phyloP scores from a whole-genome alignment of 2,888 invertebrate genomes.

The Dasypolia templi region DNA sequence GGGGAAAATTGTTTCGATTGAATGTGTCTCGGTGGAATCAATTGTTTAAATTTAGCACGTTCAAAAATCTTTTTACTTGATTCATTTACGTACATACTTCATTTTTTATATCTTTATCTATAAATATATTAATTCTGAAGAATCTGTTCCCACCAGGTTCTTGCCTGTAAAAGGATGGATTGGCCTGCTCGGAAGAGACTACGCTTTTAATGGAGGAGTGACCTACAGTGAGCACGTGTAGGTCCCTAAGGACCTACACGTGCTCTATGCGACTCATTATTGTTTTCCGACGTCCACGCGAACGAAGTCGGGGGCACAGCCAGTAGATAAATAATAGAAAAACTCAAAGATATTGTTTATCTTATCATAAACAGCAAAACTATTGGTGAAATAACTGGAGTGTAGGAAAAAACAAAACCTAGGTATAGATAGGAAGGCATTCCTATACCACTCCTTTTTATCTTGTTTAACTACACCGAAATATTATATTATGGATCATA shows the following conservation, averaged over 20 bases:
- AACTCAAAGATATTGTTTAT: not conserved
- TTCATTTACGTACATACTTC: not conserved
- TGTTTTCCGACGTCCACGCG: no score
- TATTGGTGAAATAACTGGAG: not conserved
- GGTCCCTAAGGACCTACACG: no score
- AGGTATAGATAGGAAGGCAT: not conserved
- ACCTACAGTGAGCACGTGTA: no score
- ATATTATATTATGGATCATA: no score
- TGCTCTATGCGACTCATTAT: no score
- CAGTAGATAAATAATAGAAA: no score
- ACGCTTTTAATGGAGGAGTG: no score
- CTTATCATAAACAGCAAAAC: no score
- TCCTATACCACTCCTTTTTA: not conserved
- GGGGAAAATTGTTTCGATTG: conserved; percentile 11
- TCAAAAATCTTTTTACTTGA: not conserved
- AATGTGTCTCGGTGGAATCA: not conserved
- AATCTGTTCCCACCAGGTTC: no score
- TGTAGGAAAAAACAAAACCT: not conserved
- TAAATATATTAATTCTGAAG: not conserved
- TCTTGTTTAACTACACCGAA: not conserved
- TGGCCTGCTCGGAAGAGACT: no score
- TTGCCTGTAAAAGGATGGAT: no score
- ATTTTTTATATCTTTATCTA: not conserved
- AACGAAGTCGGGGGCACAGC: not conserved
- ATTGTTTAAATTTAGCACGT: not conserved